Conservation (phyloP, 35 echinoderm and acorn worm genomes). For the Chiridota heheva region DNA sequence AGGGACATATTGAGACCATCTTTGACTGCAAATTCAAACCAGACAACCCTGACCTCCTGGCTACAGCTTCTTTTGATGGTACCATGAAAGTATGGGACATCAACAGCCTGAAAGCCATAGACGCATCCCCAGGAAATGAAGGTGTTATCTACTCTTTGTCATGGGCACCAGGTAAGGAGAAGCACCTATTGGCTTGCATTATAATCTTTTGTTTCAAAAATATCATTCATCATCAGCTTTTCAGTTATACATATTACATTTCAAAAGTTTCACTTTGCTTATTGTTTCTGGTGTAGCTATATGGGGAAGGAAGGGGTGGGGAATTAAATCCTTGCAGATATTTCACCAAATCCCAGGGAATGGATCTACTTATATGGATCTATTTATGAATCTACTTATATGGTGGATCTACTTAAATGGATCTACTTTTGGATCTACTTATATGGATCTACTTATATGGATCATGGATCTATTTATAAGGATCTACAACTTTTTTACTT, state of each 20-base stretch:
- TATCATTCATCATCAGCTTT: no score
- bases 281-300: background rate
- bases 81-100: conserved; percentile 99
- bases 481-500: no score
- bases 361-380: no score
- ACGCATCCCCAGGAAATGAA: conserved; percentile 94
- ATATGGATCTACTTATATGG: no score
- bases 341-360: no score
- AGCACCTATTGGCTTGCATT: background rate
- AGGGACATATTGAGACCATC: conserved; percentile 97
- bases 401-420: no score
- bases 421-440: no score
- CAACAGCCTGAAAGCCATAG: conserved; percentile 71
- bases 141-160: conserved; percentile 95
- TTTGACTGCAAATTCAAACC: conserved; percentile 99
- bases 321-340: no score
- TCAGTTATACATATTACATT: background rate
- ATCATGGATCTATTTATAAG: no score
- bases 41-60: conserved; percentile 82
- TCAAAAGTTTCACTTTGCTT: background rate
- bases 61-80: conserved; percentile 98
- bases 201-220: background rate
- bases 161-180: conserved; percentile 87
- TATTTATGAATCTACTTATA: no score
- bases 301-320: no score